Conservation (phyloP, 2,888 invertebrate species). For the Melanostoma scalare region DNA sequence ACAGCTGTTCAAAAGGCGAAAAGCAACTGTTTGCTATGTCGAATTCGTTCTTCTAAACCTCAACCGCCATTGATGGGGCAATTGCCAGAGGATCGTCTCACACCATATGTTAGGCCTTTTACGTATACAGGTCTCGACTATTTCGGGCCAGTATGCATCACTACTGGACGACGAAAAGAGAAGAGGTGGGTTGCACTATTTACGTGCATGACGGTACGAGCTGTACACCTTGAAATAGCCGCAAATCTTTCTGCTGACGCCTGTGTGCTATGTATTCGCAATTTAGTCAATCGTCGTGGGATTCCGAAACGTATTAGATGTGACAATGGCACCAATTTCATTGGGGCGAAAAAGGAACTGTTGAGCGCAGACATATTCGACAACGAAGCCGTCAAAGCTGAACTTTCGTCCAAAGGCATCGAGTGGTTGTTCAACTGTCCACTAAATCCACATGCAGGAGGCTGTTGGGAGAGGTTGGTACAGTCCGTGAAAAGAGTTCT, state of each 20-base stretch:
- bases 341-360: conserved; percentile 34
- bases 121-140: conserved; percentile 52
- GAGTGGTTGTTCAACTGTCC: conserved; percentile 53
- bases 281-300: conserved; percentile 35
- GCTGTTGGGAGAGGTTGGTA: conserved; percentile 48
- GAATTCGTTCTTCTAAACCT: conserved; percentile 53
- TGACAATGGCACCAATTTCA: conserved; percentile 51
- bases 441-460: conserved; percentile 25
- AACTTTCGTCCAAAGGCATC: conserved; percentile 34
- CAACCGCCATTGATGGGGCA: conserved; percentile 66
- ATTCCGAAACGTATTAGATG: conserved; percentile 24
- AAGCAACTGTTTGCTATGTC: conserved; percentile 43
- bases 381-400: conserved; percentile 25
- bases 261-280: too few relatives aligned
- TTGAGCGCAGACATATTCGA: conserved; percentile 18
- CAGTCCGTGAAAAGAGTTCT: conserved; percentile 24
- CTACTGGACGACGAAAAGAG: conserved; percentile 37
- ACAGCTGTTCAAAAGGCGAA: background rate
- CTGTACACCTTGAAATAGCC: conserved; percentile 40
- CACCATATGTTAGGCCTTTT: conserved; percentile 49
- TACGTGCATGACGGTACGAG: conserved; percentile 55
- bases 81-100: conserved; percentile 51
- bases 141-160: conserved; percentile 35
- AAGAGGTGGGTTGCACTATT: conserved; percentile 50
- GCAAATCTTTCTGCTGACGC: conserved; percentile 16